Conservation (phyloP, 1,140 invertebrate species). For the Apis mellifera region DNA sequence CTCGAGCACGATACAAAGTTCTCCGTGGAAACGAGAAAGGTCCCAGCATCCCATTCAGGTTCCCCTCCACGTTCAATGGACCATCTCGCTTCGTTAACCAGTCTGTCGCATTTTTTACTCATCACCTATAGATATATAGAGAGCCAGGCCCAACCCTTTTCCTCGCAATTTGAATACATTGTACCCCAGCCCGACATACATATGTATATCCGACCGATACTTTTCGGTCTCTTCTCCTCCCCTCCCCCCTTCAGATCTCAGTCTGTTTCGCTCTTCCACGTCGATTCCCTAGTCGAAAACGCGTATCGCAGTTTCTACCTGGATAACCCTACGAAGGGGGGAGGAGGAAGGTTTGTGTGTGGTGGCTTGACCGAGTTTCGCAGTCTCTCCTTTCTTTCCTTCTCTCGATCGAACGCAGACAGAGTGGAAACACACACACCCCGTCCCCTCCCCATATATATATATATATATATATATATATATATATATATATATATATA, state of each 20-base stretch:
- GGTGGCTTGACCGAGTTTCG: constrained; percentile 80
- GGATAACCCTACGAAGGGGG: constrained; percentile 54
- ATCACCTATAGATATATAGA: constrained; percentile 66
- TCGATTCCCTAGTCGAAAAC: constrained; percentile 42
- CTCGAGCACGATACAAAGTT: constrained; percentile 54
- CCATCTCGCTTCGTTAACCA: constrained; percentile 82
- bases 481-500: no score
- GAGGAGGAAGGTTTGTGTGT: constrained; percentile 69
- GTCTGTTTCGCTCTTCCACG: constrained; percentile 26
- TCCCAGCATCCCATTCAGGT: constrained; percentile 79
- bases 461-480: no score
- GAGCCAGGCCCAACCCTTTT: constrained; percentile 77
- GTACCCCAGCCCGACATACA: constrained; percentile 79
- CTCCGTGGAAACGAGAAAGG: constrained; percentile 58
- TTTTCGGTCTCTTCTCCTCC: constrained; percentile 58
- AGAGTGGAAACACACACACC: no score
- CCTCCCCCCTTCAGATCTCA: constrained; percentile 10
- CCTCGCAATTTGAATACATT: constrained; percentile 81
- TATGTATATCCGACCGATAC: constrained; percentile 81
- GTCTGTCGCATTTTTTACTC: constrained; percentile 80
- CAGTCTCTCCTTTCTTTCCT: constrained; percentile 53
- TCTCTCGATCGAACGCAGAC: constrained; percentile 27
- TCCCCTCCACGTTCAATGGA: constrained; percentile 75
- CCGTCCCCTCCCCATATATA: constrained; percentile 5
- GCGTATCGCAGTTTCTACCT: constrained; percentile 71